Evolutionary conservation across 2,888 invertebrate species (phyloP).

Genomic region (Fragum fragum): DNA sequence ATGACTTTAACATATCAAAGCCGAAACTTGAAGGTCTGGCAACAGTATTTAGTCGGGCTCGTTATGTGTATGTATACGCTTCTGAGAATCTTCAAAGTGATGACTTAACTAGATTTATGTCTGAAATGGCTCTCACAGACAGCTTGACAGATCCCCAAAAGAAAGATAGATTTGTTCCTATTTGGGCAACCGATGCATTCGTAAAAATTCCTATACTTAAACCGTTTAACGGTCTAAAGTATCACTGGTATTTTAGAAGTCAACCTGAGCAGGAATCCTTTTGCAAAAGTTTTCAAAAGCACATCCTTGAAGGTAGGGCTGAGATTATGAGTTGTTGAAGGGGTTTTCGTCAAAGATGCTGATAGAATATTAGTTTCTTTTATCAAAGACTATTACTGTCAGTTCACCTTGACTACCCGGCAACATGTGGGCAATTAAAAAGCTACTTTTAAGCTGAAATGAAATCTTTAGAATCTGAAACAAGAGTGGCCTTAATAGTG

Average conservation of each 20-base stretch:
- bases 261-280: not conserved
- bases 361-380: too few relatives aligned
- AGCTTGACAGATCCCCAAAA: not conserved
- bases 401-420: too few relatives aligned
- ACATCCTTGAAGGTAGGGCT: not conserved
- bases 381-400: too few relatives aligned
- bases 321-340: too few relatives aligned
- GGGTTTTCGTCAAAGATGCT: too few relatives aligned
- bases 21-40: slow-evolving; percentile 1
- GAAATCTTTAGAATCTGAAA: too few relatives aligned
- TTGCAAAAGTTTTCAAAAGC: not conserved
- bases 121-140: slow-evolving; percentile 20
- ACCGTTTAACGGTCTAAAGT: slow-evolving; percentile 9
- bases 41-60: not conserved
- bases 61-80: slow-evolving; percentile 26
- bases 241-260: not conserved
- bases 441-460: too few relatives aligned
- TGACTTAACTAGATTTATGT: not conserved
- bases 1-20: not conserved
- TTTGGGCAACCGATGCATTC: slow-evolving; percentile 16
- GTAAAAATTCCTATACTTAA: not conserved
- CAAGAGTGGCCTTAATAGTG: too few relatives aligned
- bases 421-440: too few relatives aligned
- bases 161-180: slow-evolving; percentile 23
- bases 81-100: not conserved